Base-by-base conservation (phyloP, 1,140 invertebrate genomes). In the Drosophila murphyi region DNA sequence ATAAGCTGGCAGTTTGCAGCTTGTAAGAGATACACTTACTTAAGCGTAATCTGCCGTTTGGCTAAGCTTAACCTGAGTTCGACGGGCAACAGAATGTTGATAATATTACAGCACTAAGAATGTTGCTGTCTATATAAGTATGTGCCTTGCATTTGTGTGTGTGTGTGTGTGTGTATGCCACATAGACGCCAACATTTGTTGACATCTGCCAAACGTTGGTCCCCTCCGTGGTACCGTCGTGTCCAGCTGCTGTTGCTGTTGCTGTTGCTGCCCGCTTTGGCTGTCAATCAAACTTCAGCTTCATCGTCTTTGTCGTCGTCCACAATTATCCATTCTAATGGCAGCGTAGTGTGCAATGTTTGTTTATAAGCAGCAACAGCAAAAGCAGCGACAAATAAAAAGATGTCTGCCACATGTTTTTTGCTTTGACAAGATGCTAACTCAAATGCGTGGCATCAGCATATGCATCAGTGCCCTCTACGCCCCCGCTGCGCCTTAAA, bases 281-380 rank as follows among this genome's bases (percentile, higher is more conserved):
- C 35, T 78, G 81, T 85, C 81, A 85, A 86, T 85, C 81, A 85
- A 74, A 67, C 61, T 62, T 81, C 71, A 57, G 37, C 52, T 54
- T 29, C 51, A 32, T 35, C 43, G 43, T 57, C 71, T 45, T 35
- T 35, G 37, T 56, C 68, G 62, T 64, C 81, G 64, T 72, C 70
- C 77, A 89, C 77, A 88, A 89, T 89, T 88, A 88, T 89, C 80
- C 80, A 83, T 88, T 88, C 83, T 88, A 88, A 88, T 88, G 83
- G 80, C 80, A 82, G 35, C 62, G 69, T 61, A 82, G 70, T 71
- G 70, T 71, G 82, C 82, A 76, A 70, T 78, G 67, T 70, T 74
- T 75, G 67, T 75, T 57, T 75, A 72, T 56, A 61, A 52, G 68
- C 51, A 64, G 29, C 31, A 37, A 50, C 29, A 45, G 4, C 35